Percentiles rank a stretch among this genome's conserved stretches.
phyloP scores from a whole-genome alignment of 2,113 vertebrate genomes.

The Dendrocopos noguchii region DNA sequence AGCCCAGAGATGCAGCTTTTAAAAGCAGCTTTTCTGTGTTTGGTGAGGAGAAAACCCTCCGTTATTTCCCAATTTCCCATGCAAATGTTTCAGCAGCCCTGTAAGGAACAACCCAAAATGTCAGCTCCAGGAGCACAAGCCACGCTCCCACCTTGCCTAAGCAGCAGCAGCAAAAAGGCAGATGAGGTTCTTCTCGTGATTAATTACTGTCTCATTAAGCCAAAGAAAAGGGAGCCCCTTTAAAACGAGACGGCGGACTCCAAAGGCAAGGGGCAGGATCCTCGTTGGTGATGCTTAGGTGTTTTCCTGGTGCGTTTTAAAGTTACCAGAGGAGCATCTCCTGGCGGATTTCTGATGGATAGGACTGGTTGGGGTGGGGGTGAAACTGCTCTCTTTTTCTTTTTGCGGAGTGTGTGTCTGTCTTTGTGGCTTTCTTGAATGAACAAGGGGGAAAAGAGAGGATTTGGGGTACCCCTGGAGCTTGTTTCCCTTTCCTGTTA shows the following conservation, averaged over 20 bases:
- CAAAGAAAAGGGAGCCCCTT: not conserved
- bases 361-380: slow-evolving; percentile 56
- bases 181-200: not conserved
- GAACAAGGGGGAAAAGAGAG: slow-evolving; percentile 11
- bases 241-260: slow-evolving; percentile 14
- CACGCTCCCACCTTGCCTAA: not conserved
- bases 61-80: not conserved
- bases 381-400: slow-evolving; percentile 48
- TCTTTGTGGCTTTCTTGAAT: slow-evolving; percentile 51
- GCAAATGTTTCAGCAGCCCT: not conserved
- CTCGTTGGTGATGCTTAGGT: not conserved
- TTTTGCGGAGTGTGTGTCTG: not conserved
- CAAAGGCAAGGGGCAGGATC: slow-evolving; percentile 50
- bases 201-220: slow-evolving; percentile 42
- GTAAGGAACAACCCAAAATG: not conserved
- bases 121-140: not conserved
- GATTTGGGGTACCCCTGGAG: not conserved
- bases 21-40: not conserved
- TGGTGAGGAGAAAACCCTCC: not conserved
- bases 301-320: slow-evolving; percentile 39
- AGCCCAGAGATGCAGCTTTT: not conserved
- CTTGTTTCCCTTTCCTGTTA: not conserved
- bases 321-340: slow-evolving; percentile 35
- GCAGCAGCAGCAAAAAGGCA: not conserved
- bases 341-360: slow-evolving; percentile 56